These are phyloP conservation scores for Nudaria mundana DNA, from an alignment of 2,888 invertebrate species.

Conservation along the genomic window DNA sequence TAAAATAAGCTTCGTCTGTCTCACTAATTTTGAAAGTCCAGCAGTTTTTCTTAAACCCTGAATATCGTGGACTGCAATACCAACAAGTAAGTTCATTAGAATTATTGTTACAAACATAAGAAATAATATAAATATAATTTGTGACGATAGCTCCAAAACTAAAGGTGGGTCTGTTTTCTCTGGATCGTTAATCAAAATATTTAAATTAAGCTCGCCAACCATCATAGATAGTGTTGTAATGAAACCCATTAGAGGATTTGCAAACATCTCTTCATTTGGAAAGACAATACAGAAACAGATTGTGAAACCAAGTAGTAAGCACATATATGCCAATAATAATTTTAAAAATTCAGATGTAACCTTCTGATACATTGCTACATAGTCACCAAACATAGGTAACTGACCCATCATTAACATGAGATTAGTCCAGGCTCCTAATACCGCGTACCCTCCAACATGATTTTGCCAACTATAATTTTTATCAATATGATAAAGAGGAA, in stretches of 20 bases:
- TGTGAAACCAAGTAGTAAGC: conserved; percentile 91
- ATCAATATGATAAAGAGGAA: conserved; percentile 89
- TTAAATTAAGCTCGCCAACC: conserved; percentile 91
- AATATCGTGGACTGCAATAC: conserved; percentile 93
- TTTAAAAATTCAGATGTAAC: conserved; percentile 92
- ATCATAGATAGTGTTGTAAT: conserved; percentile 93
- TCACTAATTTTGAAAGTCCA: conserved; percentile 89
- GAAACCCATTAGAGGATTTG: conserved; percentile 91
- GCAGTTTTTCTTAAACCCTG: conserved; percentile 93
- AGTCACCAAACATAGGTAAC: conserved; percentile 92
- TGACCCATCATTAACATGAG: conserved; percentile 94
- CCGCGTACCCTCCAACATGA: conserved; percentile 92
- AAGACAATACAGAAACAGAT: conserved; percentile 94
- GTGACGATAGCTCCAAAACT: conserved; percentile 88
- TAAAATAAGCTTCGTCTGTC: conserved; percentile 91
- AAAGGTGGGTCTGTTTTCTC: conserved; percentile 86
- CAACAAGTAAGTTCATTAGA: conserved; percentile 91
- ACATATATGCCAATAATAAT: conserved; percentile 89
- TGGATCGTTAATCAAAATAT: conserved; percentile 87
- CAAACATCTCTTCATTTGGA: conserved; percentile 90
- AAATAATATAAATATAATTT: conserved; percentile 90
- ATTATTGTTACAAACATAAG: conserved; percentile 92
- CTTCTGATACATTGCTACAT: conserved; percentile 94
- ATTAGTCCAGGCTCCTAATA: conserved; percentile 92
- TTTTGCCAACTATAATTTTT: conserved; percentile 92